These are phyloP conservation scores for Calosoma granatense DNA, from an alignment of 1,140 invertebrate species.

Conservation along the genomic window DNA sequence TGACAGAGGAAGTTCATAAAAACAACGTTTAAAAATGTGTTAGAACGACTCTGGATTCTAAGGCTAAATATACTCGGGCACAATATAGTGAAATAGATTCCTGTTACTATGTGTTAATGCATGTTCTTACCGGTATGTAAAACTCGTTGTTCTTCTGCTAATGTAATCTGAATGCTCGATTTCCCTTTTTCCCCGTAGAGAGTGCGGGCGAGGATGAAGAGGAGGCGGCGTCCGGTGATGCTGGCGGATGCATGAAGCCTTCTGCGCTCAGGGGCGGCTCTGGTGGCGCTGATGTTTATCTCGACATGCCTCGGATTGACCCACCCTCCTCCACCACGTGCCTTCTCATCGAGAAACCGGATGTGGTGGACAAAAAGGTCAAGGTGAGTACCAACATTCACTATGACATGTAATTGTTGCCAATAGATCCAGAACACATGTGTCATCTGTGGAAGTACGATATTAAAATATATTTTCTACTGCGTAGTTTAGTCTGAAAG, in stretches of 20 bases:
- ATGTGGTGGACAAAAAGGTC: conserved; percentile 43
- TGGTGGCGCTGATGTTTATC: conserved; percentile 32
- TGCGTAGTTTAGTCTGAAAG: too few relatives aligned
- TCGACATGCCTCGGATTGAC: conserved; percentile 24
- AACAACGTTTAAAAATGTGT: too few relatives aligned
- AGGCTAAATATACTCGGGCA: too few relatives aligned
- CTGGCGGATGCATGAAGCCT: conserved; percentile 21
- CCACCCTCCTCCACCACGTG: conserved; percentile 21
- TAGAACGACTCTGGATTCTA: too few relatives aligned
- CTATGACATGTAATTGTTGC: neutral
- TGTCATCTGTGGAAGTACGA: conserved; percentile 5
- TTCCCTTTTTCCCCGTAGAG: too few relatives aligned
- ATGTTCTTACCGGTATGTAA: too few relatives aligned
- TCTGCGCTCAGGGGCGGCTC: conserved; percentile 34
- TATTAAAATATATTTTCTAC: neutral
- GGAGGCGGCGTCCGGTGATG: conserved; percentile 27
- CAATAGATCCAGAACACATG: conserved; percentile 6
- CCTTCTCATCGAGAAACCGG: conserved; percentile 37
- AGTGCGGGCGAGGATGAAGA: conserved; percentile 37
- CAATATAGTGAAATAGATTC: too few relatives aligned
- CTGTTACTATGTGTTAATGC: too few relatives aligned
- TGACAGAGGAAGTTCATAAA: too few relatives aligned
- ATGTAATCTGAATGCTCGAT: too few relatives aligned
- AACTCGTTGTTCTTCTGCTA: too few relatives aligned
- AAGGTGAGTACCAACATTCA: conserved; percentile 38